phyloP scores from a whole-genome alignment of 2,113 vertebrate species.

The Anarrhichthys ocellatus region DNA sequence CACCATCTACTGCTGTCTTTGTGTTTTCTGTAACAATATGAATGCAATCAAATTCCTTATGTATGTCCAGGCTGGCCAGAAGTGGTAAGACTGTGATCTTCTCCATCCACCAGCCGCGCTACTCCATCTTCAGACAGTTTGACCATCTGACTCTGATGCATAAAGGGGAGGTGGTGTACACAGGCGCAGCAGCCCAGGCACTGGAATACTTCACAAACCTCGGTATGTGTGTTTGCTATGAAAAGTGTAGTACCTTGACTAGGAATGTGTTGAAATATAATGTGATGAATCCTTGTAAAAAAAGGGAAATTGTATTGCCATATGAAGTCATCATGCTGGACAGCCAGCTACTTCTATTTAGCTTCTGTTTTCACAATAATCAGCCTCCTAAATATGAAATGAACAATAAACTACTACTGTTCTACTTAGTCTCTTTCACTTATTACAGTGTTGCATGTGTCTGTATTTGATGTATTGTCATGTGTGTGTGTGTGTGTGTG shows the following conservation, averaged over 20 bases:
- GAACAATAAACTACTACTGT: not conserved
- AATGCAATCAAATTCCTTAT: not conserved
- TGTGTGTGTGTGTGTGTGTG: not conserved
- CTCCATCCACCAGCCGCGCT: constrained; percentile 87
- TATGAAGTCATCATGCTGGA: not conserved
- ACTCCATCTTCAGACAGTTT: constrained; percentile 85
- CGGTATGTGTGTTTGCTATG: constrained; percentile 53
- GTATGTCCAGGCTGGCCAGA: constrained; percentile 78
- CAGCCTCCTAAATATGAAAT: not conserved
- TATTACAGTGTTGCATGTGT: not conserved
- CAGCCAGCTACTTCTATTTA: not conserved
- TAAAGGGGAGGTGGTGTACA: constrained; percentile 84
- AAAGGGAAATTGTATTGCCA: not conserved
- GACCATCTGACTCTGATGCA: constrained; percentile 86
- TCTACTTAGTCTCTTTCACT: not conserved
- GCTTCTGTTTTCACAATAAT: not conserved
- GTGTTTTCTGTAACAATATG: not conserved
- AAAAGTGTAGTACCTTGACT: not conserved
- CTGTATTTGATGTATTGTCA: not conserved
- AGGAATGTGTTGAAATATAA: not conserved
- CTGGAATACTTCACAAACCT: constrained; percentile 80
- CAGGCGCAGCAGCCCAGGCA: constrained; percentile 68
- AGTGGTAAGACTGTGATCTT: constrained; percentile 85
- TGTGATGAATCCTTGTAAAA: not conserved
- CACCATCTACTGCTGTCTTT: not conserved